Evolutionary conservation across 2,797 vertebrate species (phyloP).

Genomic region (Paramormyrops hopkinsi): DNA sequence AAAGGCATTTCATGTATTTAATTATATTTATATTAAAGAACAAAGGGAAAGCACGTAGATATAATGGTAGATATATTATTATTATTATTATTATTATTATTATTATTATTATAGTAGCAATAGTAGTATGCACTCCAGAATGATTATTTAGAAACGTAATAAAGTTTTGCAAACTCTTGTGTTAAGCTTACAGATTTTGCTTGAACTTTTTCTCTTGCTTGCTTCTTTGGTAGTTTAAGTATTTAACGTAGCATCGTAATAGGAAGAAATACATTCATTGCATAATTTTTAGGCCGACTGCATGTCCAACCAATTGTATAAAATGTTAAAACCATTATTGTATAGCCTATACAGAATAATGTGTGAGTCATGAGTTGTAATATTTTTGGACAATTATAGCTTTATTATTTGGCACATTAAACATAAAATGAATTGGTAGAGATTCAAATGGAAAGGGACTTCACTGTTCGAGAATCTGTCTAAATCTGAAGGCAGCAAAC

Average conservation of each 20-base stretch:
- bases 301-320: not conserved
- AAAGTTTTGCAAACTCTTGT: not conserved
- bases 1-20: not conserved
- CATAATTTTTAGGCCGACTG: not conserved
- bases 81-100: not conserved
- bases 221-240: not conserved
- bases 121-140: not conserved
- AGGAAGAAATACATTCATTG: not conserved
- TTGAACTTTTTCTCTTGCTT: not conserved
- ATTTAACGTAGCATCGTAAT: not conserved
- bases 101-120: not conserved
- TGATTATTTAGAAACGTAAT: not conserved
- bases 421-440: not conserved
- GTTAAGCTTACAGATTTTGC: not conserved
- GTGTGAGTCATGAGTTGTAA: not conserved
- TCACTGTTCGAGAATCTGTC: not conserved
- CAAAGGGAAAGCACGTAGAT: not conserved
- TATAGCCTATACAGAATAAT: not conserved
- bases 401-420: not conserved
- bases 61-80: not conserved
- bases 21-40: not conserved
- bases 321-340: not conserved
- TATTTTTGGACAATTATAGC: not conserved
- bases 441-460: not conserved
- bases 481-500: not conserved